Evolutionary conservation across 2,888 invertebrate genomes (phyloP), one percentile per base, ranked within the genome.

Genomic region (Polydrusus cervinus): DNA sequence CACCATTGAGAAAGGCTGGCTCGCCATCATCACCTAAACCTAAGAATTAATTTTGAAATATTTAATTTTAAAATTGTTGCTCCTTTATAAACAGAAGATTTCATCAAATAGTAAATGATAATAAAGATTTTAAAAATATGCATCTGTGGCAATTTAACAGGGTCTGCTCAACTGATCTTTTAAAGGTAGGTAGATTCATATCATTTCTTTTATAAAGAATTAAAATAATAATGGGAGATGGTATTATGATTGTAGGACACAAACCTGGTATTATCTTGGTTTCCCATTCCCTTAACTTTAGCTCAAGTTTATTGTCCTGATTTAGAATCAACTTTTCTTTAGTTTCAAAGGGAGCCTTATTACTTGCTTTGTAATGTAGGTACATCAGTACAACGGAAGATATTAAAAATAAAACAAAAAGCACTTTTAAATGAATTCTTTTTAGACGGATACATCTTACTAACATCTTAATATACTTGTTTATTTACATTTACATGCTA

Each of bases 11-110:
- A 79, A 88, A 88, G 0, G 93, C 94, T 0, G 93, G 90, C 13
- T 89, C 89, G 0, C 94, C 96, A 65, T 90, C 89, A 79, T 94
- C 92, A 0, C 96, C 96, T 55, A 96, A 87, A 13, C 75, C 77
- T 77, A 51, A 18, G 60, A 60, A 13, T 10, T 14, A 64, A 34
- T 34, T 34, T 34, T 10, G 3, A 34, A 8, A 25, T 25, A 5
- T 25, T 25, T 25, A 25, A 25, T 5, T 25, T 25, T 25, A 25
- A n/a, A n/a, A n/a, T n/a, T n/a, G n/a, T n/a, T n/a, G n/a, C n/a
- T n/a, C n/a, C n/a, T n/a, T n/a, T n/a, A n/a, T n/a, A n/a, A n/a
- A n/a, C n/a, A n/a, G n/a, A n/a, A n/a, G n/a, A n/a, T n/a, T n/a
- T n/a, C n/a, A n/a, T n/a, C n/a, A n/a, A n/a, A n/a, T n/a, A n/a